A percentile compares a stretch with the other conserved stretches of the same genome.
Evolutionary conservation across 2,888 invertebrate genomes (phyloP).

Genomic region (Zootermopsis nevadensis): DNA sequence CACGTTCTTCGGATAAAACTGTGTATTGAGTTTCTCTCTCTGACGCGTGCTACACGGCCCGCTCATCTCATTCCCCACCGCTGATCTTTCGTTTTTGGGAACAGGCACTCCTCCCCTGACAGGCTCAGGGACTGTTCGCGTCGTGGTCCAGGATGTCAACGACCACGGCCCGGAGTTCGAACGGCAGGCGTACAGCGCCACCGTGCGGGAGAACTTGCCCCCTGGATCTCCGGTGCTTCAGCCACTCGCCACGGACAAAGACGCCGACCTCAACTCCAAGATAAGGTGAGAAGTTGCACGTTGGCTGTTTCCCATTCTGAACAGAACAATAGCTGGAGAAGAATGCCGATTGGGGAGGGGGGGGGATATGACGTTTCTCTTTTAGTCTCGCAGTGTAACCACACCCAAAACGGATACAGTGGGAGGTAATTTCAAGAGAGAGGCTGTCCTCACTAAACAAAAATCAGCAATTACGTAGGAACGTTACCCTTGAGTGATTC

Average conservation of each 20-base stretch:
- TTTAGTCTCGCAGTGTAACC: background rate
- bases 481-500: background rate
- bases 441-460: background rate
- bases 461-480: background rate
- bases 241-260: conserved; percentile 84
- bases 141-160: conserved; percentile 93
- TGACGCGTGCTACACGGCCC: no score
- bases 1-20: no score
- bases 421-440: background rate
- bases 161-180: conserved; percentile 93
- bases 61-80: no score
- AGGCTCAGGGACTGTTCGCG: conserved; percentile 89
- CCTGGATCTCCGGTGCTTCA: conserved; percentile 81
- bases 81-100: no score
- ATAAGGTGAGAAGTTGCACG: conserved; percentile 70
- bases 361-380: background rate
- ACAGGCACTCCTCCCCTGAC: conserved; percentile 91
- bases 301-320: conserved; percentile 33
- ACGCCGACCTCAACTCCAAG: conserved; percentile 86
- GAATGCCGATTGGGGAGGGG: no score
- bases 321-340: background rate
- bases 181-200: conserved; percentile 81
- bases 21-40: no score
- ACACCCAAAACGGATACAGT: background rate
- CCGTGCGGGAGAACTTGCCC: conserved; percentile 85